A percentile compares a stretch with the other conserved stretches of the same genome.
These are phyloP conservation scores for Acropternis orthonyx DNA, from an alignment of 2,797 vertebrate species.

Conservation along the genomic window DNA sequence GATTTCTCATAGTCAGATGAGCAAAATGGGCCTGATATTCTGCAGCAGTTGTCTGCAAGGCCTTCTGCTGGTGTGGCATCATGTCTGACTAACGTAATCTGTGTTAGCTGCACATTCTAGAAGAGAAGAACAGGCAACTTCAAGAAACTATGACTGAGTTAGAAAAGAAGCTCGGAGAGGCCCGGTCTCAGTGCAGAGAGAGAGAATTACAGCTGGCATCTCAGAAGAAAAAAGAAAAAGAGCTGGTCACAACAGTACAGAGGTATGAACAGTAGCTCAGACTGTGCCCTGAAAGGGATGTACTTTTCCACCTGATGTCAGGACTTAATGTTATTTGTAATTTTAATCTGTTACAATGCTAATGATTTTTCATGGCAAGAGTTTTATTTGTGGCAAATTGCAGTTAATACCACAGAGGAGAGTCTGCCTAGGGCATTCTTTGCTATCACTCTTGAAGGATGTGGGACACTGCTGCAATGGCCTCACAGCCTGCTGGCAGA, in stretches of 20 bases:
- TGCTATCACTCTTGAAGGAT: neutral
- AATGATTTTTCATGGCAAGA: neutral
- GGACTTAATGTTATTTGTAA: neutral
- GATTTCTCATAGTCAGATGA: neutral
- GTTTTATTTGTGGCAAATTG: neutral
- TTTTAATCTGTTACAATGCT: neutral
- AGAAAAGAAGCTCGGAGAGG: conserved; percentile 78
- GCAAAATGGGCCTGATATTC: neutral
- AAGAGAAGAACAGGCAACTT: conserved; percentile 81
- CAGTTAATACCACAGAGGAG: neutral
- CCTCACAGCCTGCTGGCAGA: neutral
- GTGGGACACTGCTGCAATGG: neutral
- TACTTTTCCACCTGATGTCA: neutral
- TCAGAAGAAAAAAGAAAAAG: conserved; percentile 88
- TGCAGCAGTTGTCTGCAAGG: neutral
- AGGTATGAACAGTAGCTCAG: conserved; percentile 77
- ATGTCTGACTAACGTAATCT: neutral
- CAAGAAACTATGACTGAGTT: conserved; percentile 77
- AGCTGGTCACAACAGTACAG: conserved; percentile 89
- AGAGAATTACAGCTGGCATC: conserved; percentile 83
- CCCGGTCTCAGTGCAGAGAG: conserved; percentile 75
- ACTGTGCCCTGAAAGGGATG: neutral
- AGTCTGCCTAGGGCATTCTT: neutral
- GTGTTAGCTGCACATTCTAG: conserved; percentile 77
- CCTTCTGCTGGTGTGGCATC: neutral